Evolutionary conservation across 2,888 invertebrate genomes (phyloP).

Genomic region (Zootermopsis nevadensis): DNA sequence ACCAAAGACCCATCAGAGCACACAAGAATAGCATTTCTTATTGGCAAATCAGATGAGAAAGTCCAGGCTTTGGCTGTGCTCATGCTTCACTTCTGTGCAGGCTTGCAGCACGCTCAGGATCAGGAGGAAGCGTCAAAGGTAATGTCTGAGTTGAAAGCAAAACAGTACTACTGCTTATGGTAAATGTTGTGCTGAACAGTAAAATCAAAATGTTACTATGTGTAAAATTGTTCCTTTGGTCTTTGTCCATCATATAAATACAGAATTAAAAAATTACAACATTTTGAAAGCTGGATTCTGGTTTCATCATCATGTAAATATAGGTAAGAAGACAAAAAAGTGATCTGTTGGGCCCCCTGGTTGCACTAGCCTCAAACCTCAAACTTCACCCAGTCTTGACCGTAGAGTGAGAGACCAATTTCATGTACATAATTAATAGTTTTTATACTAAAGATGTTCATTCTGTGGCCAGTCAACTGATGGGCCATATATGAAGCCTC

Average conservation of each 20-base stretch:
- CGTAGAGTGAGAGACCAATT: too few relatives aligned
- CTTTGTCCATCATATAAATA: background rate
- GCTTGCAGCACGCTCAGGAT: constrained; percentile 84
- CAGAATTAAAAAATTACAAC: background rate
- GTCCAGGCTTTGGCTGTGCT: constrained; percentile 92
- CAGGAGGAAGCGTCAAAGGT: constrained; percentile 58
- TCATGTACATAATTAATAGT: too few relatives aligned
- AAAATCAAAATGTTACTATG: background rate
- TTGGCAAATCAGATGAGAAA: constrained; percentile 81
- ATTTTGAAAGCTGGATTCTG: too few relatives aligned
- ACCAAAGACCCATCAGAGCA: constrained; percentile 56
- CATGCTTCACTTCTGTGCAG: constrained; percentile 95
- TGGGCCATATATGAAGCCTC: too few relatives aligned
- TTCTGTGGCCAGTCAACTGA: too few relatives aligned
- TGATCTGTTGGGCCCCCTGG: too few relatives aligned
- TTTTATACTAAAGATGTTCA: too few relatives aligned
- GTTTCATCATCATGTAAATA: too few relatives aligned
- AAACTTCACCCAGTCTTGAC: too few relatives aligned
- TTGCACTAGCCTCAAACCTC: too few relatives aligned
- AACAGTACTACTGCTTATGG: too few relatives aligned
- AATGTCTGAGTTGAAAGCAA: background rate
- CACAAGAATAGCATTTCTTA: constrained; percentile 58
- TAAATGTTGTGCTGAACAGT: background rate
- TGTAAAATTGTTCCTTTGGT: background rate
- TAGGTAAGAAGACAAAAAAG: too few relatives aligned